Evolutionary conservation across 2,797 vertebrate species (phyloP).

Genomic region (Muraenolepis orangiensis): DNA sequence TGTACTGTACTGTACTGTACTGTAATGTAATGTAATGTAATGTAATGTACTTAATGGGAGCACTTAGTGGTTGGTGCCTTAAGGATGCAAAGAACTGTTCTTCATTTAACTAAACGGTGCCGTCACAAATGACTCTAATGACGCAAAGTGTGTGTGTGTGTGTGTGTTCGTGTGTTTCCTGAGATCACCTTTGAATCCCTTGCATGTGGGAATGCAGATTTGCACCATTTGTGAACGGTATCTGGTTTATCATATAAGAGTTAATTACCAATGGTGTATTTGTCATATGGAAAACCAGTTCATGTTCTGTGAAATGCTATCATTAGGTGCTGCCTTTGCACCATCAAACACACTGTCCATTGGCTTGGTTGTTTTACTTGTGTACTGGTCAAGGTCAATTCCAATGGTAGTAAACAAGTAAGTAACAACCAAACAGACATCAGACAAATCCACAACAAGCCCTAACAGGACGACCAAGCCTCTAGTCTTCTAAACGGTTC

Average conservation of each 20-base stretch:
- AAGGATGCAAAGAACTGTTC: neutral
- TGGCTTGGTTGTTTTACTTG: neutral
- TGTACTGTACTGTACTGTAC: too few species aligned
- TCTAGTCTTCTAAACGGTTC: neutral
- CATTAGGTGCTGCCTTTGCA: neutral
- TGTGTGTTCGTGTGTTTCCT: neutral
- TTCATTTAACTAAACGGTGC: neutral
- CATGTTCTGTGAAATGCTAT: neutral
- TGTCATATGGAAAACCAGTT: neutral
- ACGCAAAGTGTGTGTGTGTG: too few species aligned
- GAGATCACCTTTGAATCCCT: neutral
- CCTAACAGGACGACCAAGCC: too few species aligned
- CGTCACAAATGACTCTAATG: neutral
- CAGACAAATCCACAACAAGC: too few species aligned
- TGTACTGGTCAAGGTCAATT: neutral
- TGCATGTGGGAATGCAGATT: neutral
- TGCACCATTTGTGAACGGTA: neutral
- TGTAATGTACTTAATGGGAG: neutral
- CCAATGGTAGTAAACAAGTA: neutral
- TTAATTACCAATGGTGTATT: too few species aligned
- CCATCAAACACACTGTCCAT: neutral
- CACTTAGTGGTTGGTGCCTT: neutral
- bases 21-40: too few species aligned
- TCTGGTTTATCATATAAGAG: neutral
- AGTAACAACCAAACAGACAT: too few species aligned